A percentile compares a stretch with the other conserved stretches of the same genome.
Evolutionary conservation across 2,113 vertebrate species (phyloP).

Genomic region (Nansenia antarctica): DNA sequence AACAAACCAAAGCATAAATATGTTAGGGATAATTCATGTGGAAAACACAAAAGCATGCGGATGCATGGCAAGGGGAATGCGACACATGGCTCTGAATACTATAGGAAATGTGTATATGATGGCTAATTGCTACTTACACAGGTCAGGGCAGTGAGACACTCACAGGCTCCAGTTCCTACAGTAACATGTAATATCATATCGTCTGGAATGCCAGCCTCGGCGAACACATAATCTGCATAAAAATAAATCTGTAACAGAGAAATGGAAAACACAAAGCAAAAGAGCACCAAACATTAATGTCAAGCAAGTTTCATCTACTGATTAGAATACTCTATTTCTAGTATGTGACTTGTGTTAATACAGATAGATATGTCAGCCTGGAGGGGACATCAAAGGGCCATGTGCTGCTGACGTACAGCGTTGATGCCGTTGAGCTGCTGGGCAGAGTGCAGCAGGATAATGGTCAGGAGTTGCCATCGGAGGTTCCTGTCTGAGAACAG

Average conservation of each 20-base stretch:
- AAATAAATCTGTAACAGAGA: conserved; percentile 84
- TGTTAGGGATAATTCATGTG: background rate
- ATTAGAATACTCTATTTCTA: background rate
- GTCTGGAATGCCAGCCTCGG: conserved; percentile 76
- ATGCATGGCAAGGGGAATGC: background rate
- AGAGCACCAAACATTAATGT: background rate
- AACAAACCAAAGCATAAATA: background rate
- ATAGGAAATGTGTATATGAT: background rate
- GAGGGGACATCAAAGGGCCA: background rate
- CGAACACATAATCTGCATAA: conserved; percentile 85
- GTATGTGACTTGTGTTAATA: background rate
- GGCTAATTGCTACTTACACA: conserved; percentile 79
- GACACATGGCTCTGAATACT: background rate
- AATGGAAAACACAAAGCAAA: background rate
- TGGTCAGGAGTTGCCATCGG: conserved; percentile 82
- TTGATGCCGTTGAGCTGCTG: conserved; percentile 91
- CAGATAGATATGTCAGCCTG: background rate
- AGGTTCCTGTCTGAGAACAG: conserved; percentile 76
- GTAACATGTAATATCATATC: conserved; percentile 83
- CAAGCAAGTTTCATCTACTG: background rate
- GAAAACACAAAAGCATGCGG: background rate
- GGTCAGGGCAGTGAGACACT: conserved; percentile 85
- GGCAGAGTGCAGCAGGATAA: conserved; percentile 76
- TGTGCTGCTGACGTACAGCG: conserved; percentile 70
- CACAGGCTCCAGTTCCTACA: conserved; percentile 83